Evolutionary conservation across 1,140 invertebrate genomes (phyloP).

Genomic region (Drosophila ogumai): DNA sequence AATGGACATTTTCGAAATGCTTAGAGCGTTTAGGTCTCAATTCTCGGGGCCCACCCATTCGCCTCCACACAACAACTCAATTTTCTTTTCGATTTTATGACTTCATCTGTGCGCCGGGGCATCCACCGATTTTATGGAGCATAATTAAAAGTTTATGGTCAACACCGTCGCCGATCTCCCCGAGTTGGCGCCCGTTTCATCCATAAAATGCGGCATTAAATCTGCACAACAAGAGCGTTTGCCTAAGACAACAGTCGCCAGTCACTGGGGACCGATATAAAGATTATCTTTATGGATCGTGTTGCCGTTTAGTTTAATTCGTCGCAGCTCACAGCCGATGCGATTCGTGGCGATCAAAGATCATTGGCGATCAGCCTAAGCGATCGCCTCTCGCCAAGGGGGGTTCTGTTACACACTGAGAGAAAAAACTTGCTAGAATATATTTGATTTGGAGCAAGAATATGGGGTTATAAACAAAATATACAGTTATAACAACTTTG

Average conservation of each 20-base stretch:
- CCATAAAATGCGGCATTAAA: slow-evolving; percentile 62
- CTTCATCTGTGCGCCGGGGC: slow-evolving; percentile 35
- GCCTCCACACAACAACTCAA: slow-evolving; percentile 39
- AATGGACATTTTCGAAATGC: slow-evolving; percentile 20
- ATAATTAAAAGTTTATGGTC: slow-evolving; percentile 72
- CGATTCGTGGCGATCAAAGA: slow-evolving; percentile 11
- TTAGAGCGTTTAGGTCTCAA: slow-evolving; percentile 1
- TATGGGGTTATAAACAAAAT: background rate
- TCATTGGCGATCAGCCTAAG: slow-evolving; percentile 1
- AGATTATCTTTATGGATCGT: slow-evolving; percentile 60
- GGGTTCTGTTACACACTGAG: slow-evolving; percentile 1
- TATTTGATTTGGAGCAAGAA: too few species aligned
- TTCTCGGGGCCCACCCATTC: slow-evolving; percentile 13
- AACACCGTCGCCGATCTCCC: slow-evolving; percentile 7
- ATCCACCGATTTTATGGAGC: slow-evolving; percentile 36
- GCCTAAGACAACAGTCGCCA: slow-evolving; percentile 52
- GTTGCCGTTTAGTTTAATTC: slow-evolving; percentile 55
- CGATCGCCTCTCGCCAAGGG: slow-evolving; percentile 11
- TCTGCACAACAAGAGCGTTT: slow-evolving; percentile 44
- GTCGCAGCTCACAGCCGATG: slow-evolving; percentile 11
- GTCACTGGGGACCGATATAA: slow-evolving; percentile 35
- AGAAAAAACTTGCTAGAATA: background rate
- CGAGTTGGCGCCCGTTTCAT: slow-evolving; percentile 37
- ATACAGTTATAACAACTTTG: too few species aligned
- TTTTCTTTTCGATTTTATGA: slow-evolving; percentile 45